phyloP scores from a whole-genome alignment of 1,140 invertebrate species.

The Oedothorax gibbosus region DNA sequence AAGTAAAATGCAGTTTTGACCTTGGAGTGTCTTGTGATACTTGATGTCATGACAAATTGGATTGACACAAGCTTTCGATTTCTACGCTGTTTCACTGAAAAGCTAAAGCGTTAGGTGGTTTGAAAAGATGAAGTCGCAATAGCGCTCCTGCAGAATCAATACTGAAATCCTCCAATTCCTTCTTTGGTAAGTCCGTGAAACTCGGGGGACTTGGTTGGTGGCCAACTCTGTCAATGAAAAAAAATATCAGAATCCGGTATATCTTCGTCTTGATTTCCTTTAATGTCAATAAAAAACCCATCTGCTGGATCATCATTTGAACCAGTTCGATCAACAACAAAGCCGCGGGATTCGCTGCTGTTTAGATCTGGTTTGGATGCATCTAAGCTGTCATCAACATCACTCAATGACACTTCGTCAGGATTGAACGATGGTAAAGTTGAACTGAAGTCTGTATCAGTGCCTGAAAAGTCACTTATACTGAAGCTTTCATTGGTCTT shows the following conservation, averaged over 20 bases:
- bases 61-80: too few relatives aligned
- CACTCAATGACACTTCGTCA: slow-evolving; percentile 46
- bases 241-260: not conserved
- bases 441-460: not conserved
- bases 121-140: too few relatives aligned
- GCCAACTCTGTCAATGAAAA: not conserved
- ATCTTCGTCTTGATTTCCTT: not conserved
- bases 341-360: not conserved
- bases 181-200: too few relatives aligned
- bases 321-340: not conserved
- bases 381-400: slow-evolving; percentile 18
- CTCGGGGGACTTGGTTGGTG: too few relatives aligned
- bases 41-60: too few relatives aligned
- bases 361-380: not conserved
- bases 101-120: too few relatives aligned
- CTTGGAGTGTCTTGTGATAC: too few relatives aligned
- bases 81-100: too few relatives aligned
- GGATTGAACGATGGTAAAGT: slow-evolving; percentile 33
- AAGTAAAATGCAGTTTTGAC: too few relatives aligned
- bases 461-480: slow-evolving; percentile 28
- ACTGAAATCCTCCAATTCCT: not conserved
- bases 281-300: slow-evolving; percentile 27
- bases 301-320: not conserved
- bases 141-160: not conserved
- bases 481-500: slow-evolving; percentile 6